Conservation (phyloP, 2,113 vertebrate species). For the Sinocyclocheilus grahami region DNA sequence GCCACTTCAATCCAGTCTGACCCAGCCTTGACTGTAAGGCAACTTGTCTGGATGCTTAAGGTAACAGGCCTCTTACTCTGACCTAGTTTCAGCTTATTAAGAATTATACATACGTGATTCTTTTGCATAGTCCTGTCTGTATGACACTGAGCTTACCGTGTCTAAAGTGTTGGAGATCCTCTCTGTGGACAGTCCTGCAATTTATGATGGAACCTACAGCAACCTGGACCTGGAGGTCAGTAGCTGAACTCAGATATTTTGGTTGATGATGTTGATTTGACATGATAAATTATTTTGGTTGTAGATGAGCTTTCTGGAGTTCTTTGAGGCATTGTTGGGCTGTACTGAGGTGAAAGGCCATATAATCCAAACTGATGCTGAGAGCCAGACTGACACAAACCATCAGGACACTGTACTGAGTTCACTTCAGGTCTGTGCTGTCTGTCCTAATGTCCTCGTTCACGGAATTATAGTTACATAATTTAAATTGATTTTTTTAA, state of each 20-base stretch:
- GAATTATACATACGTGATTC: background rate
- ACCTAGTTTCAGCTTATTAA: background rate
- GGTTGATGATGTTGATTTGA: background rate
- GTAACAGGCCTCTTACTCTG: conserved; percentile 66
- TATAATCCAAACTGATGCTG: background rate
- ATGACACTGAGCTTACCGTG: conserved; percentile 77
- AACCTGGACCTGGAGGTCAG: conserved; percentile 85
- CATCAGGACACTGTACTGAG: background rate
- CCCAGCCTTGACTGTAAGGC: conserved; percentile 77
- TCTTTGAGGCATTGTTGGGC: conserved; percentile 88
- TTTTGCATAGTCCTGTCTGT: conserved; percentile 62
- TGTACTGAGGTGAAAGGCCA: conserved; percentile 74
- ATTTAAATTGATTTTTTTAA: background rate
- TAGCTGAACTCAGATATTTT: background rate
- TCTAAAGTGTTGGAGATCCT: conserved; percentile 77
- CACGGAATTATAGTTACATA: background rate
- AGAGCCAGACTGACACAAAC: background rate
- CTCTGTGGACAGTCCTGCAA: conserved; percentile 70
- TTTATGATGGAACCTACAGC: conserved; percentile 53
- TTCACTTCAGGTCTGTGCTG: conserved; percentile 48
- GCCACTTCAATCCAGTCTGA: conserved; percentile 57
- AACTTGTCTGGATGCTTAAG: conserved; percentile 87
- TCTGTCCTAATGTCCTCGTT: background rate
- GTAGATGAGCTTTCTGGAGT: conserved; percentile 92
- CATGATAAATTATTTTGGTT: conserved; percentile 35